Base-by-base conservation (phyloP, 64 coral and sea anemone species). In the Pachyseris speciosa region DNA sequence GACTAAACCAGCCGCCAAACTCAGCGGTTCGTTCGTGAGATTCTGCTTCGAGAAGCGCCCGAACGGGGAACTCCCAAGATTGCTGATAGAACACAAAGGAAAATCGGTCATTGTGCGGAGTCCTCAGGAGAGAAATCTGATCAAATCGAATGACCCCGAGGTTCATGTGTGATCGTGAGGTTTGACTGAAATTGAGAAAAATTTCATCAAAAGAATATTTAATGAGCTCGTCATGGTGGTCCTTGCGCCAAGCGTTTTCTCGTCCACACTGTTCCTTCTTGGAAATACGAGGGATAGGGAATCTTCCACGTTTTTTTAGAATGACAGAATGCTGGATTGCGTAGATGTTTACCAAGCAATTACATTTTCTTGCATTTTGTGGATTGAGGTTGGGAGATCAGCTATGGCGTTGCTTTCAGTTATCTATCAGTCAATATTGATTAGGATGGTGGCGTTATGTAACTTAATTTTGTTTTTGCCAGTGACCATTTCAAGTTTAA, bases 1-100 rank as follows among this genome's bases (percentile, higher is more conserved):
- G 78, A 89, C 83, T 11, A 97, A 97, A 80, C 95, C 95, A 0
- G 53, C 91, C 6, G 91, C 95, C 3, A 97, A 97, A 71, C 71
- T 97, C 0, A 97, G 95, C 69, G 95, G 95, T 5, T 97, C 95
- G 37, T 97, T 92, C 43, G 95, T 97, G 5, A 59, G 95, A 38
- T 97, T 97, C 72, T 90, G 69, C 60, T 97, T 97, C 72, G 95
- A 97, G 40, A 97, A 78, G 69, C 86, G 95, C 66, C 76, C 90
- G 0, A 97, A 97, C 67, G 95, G 95, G 15, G 95, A 97, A 71
- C 91, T 97, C 5, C 95, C 95, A 2, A 80, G 95, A 9, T 86
- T 97, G 19, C 86, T 97, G 9, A 97, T 97, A 55, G 95, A 97
- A 72, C 95, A 97, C 45, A 97, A 97, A 64, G 95, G 95, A 51